Conservation (phyloP, 2,888 invertebrate species). For the Caenorhabditis sp. region DNA sequence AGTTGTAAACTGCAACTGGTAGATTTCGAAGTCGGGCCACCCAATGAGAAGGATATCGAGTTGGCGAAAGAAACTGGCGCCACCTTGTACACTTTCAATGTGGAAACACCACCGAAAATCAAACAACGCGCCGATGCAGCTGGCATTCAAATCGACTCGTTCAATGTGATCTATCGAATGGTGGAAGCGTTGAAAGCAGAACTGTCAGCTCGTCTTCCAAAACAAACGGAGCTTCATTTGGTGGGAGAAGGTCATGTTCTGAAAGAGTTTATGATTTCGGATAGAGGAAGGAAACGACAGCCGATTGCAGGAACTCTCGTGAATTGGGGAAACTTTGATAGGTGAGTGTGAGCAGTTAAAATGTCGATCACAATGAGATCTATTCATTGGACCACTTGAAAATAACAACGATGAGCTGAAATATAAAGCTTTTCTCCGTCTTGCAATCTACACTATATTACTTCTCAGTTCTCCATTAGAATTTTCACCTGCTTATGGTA, state of each 20-base stretch:
- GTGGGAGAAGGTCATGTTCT: slow-evolving; percentile 86
- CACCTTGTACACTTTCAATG: slow-evolving; percentile 93
- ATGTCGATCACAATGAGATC: background rate
- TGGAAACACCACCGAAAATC: slow-evolving; percentile 84
- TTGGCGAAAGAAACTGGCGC: slow-evolving; percentile 87
- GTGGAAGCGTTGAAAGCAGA: slow-evolving; percentile 92
- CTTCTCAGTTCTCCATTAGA: too few relatives aligned
- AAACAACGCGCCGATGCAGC: slow-evolving; percentile 85
- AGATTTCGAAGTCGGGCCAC: slow-evolving; percentile 92
- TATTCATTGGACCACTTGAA: too few relatives aligned
- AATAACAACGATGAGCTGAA: too few relatives aligned
- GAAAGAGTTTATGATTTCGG: slow-evolving; percentile 86
- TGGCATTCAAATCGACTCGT: slow-evolving; percentile 87
- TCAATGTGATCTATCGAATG: slow-evolving; percentile 93
- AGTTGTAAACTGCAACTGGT: slow-evolving; percentile 90
- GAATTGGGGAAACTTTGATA: slow-evolving; percentile 81
- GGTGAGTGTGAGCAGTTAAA: slow-evolving; percentile 63
- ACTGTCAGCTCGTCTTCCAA: slow-evolving; percentile 89
- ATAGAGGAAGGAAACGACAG: slow-evolving; percentile 88
- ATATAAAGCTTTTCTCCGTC: too few relatives aligned
- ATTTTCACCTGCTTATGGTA: too few relatives aligned
- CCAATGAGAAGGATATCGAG: slow-evolving; percentile 91
- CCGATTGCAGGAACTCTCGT: slow-evolving; percentile 82
- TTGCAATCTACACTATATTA: too few relatives aligned
- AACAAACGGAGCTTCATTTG: slow-evolving; percentile 88